Evolutionary conservation across 30 jellyfish, hydroid and myxozoan species (phyloP).

Genomic region (Cassiopea andromeda): DNA sequence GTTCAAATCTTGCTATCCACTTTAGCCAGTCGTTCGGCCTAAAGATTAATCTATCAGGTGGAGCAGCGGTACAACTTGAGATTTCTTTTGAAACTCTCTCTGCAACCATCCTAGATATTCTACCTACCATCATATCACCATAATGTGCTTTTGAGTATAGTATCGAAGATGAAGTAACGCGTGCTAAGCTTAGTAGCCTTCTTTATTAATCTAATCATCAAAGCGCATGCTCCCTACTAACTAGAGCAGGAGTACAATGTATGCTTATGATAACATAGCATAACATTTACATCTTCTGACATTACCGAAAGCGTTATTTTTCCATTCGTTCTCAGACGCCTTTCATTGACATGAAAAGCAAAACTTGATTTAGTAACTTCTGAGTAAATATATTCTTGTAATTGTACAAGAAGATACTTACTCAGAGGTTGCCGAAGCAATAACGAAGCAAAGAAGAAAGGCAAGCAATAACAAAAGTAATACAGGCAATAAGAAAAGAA

Average conservation of each 20-base stretch:
- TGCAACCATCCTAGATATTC: background rate
- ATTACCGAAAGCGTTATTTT: no score
- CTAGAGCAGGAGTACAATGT: background rate
- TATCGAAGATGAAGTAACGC: background rate
- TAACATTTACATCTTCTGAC: no score
- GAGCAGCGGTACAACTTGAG: slow-evolving; percentile 29
- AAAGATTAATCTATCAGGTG: slow-evolving; percentile 32
- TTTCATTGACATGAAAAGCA: no score
- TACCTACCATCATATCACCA: background rate
- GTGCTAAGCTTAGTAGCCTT: background rate
- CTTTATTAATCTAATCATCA: background rate
- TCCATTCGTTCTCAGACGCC: no score
- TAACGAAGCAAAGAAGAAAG: no score
- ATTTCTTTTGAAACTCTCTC: slow-evolving; percentile 16
- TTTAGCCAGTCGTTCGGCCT: slow-evolving; percentile 37
- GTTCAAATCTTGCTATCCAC: slow-evolving; percentile 25
- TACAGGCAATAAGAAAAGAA: no score
- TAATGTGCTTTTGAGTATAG: background rate
- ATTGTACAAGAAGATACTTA: no score
- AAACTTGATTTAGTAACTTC: no score
- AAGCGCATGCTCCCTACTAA: background rate
- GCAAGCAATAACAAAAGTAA: no score
- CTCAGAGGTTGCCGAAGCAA: no score
- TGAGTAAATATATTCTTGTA: no score
- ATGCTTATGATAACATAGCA: background rate